Evolutionary conservation across 2,888 invertebrate genomes (phyloP), one percentile per base, ranked within the genome.

Genomic region (Drosophila suboccidentalis): DNA sequence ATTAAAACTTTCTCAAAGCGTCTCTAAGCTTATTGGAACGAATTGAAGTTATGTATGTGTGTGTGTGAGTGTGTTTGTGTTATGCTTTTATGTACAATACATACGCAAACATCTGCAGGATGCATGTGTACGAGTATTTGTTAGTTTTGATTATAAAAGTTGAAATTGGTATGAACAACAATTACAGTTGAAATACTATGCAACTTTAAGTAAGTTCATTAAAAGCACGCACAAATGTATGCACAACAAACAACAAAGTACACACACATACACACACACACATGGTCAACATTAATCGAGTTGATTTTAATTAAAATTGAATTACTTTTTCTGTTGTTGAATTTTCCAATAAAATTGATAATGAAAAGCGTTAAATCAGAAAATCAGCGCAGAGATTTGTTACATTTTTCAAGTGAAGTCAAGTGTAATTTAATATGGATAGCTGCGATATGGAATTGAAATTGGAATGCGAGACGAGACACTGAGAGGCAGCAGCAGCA

Each of bases 341-440:
- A 9, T n/a, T 39, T 39, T 43, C 13, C 19, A 43, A 32, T 53
- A 29, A 13, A 46, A 57, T 22, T 46, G 36, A 15, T 19, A 10
- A n/a, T 46, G n/a, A 26, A 43, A 43, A 4, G n/a, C n/a, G 38
- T 53, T 22, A n/a, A 57, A 44, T 34, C 11, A 1, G 19, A 44
- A 44, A 44, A 44, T 44, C 44, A 44, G 44, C 22, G 13, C 26
- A 3, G 22, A 36, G 57, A 60, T 53, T 75, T 53, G 76, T 46
- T 53, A 51, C 29, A 47, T n/a, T 47, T 47, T 47, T 4, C 4
- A 29, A 36, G 19, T 36, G 50, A 34, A 50, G 50, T 60, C 44
- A 55, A 69, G 29, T 77, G 71, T 59, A 77, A 73, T 77, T 71
- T 62, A 71, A 74, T 77, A 57, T 55, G 41, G 36, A 44, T 34